phyloP scores from a whole-genome alignment of 2,888 invertebrate species.

The Eristalis pertinax region DNA sequence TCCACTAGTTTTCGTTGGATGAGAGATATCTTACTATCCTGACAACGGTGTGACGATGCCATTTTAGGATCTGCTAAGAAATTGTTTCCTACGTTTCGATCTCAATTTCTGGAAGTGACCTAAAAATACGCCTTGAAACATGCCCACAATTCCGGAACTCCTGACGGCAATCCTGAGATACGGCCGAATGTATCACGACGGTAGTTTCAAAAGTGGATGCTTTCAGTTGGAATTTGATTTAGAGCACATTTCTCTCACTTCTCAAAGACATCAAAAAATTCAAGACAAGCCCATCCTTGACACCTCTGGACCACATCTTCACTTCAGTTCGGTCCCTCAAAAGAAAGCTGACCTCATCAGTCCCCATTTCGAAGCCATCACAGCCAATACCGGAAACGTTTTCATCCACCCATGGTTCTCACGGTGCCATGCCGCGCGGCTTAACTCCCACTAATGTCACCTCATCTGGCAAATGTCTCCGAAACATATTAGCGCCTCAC shows the following conservation, averaged over 20 bases:
- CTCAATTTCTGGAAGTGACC: not conserved
- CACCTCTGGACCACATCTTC: not conserved
- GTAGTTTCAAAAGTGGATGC: too few relatives aligned
- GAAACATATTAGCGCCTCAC: conserved; percentile 62
- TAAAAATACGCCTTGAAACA: not conserved
- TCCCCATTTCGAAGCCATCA: not conserved
- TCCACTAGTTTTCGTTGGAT: not conserved
- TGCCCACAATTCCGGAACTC: not conserved
- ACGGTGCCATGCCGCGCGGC: conserved; percentile 36
- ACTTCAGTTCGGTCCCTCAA: not conserved
- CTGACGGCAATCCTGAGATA: too few relatives aligned
- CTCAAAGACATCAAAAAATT: too few relatives aligned
- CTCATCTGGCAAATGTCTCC: conserved; percentile 55
- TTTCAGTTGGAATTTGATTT: too few relatives aligned
- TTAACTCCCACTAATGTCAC: conserved; percentile 65
- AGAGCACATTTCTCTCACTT: too few relatives aligned
- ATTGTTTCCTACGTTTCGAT: not conserved
- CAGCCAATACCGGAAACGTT: not conserved
- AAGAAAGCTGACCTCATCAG: not conserved
- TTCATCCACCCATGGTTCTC: conserved; percentile 44
- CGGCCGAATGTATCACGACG: too few relatives aligned
- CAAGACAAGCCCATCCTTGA: not conserved
- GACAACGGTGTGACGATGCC: not conserved
- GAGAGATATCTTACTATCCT: not conserved
- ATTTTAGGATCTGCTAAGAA: not conserved